Base-by-base conservation (phyloP, 2,113 vertebrate genomes). In the Archocentrus centrarchus region DNA sequence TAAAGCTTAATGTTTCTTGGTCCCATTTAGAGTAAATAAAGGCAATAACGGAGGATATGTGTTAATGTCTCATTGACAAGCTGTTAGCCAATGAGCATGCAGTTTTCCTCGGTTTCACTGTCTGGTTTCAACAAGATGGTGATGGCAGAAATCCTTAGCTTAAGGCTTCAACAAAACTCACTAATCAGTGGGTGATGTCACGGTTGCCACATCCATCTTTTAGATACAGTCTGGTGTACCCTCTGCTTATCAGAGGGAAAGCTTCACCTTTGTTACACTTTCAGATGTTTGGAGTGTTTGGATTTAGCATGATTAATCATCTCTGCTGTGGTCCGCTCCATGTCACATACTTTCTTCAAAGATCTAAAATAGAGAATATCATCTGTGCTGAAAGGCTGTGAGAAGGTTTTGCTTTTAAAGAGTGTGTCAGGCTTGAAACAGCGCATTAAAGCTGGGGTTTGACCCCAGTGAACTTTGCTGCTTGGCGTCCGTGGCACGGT, bases 331-430 rank as follows among this genome's bases (percentile, higher is more conserved):
- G 10, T 41, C 39, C 11, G 3, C 41, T 14, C 4, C 1, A 13
- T 44, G 11, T 13, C 10, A 13, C 11, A 64, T 18, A 64, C 37
- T 11, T 64, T 41, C 37, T 22, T 66, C 37, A 44, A 66, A 44
- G 37, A 13, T 66, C 63, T 44, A 66, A 66, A 66, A 0, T 66
- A 17, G 24, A 24, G n/a, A 66, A 24, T 24, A 2, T 44, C 39
- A 68, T 22, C 10, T 0, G 8, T 68, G 14, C 64, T 27, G 64
- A 68, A 27, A 1, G 0, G 9, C 64, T 50, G 0, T 50, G 64
- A 9, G 17, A 47, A 47, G 39, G 22, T 27, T 47, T 7, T 68
- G 14, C 41, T 11, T 68, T 27, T 68, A 68, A 47, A 68, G 15
- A 47, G 15, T 68, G 24, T 68, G 22, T 0, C 22, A 68, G 15